Evolutionary conservation across 2,797 vertebrate species (phyloP).

Genomic region (Epinephelus coioides): DNA sequence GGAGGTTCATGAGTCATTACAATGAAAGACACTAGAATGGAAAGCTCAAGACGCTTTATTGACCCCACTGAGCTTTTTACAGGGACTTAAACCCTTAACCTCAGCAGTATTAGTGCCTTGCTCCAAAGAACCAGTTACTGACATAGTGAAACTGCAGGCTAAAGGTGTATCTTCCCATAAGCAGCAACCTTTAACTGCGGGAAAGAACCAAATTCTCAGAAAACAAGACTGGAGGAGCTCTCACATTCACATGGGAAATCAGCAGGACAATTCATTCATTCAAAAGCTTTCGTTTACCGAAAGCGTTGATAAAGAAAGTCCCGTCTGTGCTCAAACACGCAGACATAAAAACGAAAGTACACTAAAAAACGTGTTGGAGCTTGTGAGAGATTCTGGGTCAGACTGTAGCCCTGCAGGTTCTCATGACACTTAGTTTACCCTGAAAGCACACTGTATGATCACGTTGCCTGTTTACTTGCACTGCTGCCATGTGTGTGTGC

Average conservation of each 20-base stretch:
- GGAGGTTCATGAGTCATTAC: slow-evolving; percentile 30
- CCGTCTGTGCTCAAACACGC: rapidly evolving
- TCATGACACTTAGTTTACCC: slow-evolving; percentile 9
- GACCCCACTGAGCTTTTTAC: slow-evolving; percentile 19
- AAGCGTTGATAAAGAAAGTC: neutral
- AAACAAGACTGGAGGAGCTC: neutral
- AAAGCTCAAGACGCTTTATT: neutral
- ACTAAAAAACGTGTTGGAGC: neutral
- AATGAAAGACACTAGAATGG: slow-evolving; percentile 2
- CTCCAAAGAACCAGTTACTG: too few relatives aligned
- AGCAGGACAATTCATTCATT: neutral
- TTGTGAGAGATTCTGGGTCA: too few relatives aligned
- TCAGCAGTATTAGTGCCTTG: neutral
- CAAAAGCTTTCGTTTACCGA: neutral
- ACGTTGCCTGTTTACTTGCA: slow-evolving; percentile 6
- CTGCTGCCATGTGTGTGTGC: slow-evolving; percentile 2
- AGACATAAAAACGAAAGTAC: neutral
- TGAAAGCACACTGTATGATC: slow-evolving; percentile 10
- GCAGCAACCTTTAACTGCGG: neutral
- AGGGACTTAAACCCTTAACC: slow-evolving; percentile 4
- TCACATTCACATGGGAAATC: neutral
- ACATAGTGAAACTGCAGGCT: neutral
- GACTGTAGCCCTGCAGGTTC: slow-evolving; percentile 2
- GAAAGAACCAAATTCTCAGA: neutral
- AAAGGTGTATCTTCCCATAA: neutral